These are phyloP conservation scores for Adrianichthys oophorus DNA, from an alignment of 2,797 vertebrate species.

Conservation along the genomic window DNA sequence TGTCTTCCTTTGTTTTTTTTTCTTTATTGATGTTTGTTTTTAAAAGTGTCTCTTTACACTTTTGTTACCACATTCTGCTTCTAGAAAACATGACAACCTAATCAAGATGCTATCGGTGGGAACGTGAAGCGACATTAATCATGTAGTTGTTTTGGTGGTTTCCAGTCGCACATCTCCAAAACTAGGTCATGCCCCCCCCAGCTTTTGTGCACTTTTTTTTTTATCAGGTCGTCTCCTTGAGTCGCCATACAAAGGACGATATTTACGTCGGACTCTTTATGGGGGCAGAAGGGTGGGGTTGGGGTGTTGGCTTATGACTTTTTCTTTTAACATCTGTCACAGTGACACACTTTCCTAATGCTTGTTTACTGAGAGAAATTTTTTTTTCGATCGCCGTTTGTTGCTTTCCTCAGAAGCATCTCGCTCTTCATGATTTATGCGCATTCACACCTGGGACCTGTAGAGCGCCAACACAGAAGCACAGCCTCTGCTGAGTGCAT, in stretches of 20 bases:
- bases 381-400: conserved; percentile 7
- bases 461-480: conserved; percentile 12
- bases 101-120: conserved; percentile 21
- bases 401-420: conserved; percentile 16
- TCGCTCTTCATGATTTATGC: conserved; percentile 45
- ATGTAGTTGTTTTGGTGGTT: conserved; percentile 58
- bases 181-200: conserved; percentile 57
- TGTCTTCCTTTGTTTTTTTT: background rate
- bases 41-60: conserved; percentile 16
- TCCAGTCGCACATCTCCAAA: conserved; percentile 41
- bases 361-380: conserved; percentile 34
- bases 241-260: conserved; percentile 36
- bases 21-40: conserved; percentile 2
- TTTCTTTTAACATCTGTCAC: conserved; percentile 34
- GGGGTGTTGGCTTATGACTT: conserved; percentile 40
- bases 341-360: conserved; percentile 59
- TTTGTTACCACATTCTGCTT: conserved; percentile 15
- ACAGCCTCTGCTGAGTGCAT: conserved; percentile 3
- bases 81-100: conserved; percentile 6
- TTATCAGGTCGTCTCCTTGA: conserved; percentile 47
- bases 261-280: conserved; percentile 45
- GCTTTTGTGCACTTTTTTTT: conserved; percentile 31
- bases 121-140: conserved; percentile 55
- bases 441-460: conserved; percentile 49
- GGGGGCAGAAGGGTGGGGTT: background rate